A percentile compares a stretch with the other conserved stretches of the same genome.
Evolutionary conservation across 2,797 vertebrate genomes (phyloP).

Genomic region (Lates japonicus): DNA sequence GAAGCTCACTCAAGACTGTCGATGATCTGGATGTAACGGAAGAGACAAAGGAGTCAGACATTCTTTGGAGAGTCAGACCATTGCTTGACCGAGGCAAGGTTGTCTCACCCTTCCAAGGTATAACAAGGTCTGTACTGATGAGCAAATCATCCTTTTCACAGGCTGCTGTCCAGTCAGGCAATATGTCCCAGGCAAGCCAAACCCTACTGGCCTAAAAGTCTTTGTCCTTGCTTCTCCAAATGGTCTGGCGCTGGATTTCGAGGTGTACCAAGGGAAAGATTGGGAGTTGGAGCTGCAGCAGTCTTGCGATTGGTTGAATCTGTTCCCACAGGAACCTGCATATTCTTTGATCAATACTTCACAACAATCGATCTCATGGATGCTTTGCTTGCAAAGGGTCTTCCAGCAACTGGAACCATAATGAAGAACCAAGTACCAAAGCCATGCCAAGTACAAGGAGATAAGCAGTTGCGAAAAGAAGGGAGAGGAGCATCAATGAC

Average conservation of each 20-base stretch:
- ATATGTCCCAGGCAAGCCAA: slow-evolving; percentile 41
- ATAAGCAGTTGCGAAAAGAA: not conserved
- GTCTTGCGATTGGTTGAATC: not conserved
- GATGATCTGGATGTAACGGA: slow-evolving; percentile 35
- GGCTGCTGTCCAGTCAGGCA: not conserved
- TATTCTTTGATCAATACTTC: not conserved
- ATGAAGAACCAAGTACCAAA: slow-evolving; percentile 28
- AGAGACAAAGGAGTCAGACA: slow-evolving; percentile 36
- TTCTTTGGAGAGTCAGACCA: slow-evolving; percentile 48
- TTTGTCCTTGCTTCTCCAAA: slow-evolving; percentile 57
- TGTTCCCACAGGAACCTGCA: not conserved
- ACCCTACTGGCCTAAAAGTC: slow-evolving; percentile 47
- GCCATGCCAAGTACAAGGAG: not conserved
- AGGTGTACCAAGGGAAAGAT: slow-evolving; percentile 38
- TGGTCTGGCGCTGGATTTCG: slow-evolving; percentile 51
- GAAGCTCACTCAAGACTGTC: slow-evolving; percentile 40
- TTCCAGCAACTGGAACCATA: slow-evolving; percentile 15
- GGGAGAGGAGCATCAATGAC: slow-evolving; percentile 3
- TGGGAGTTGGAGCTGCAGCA: not conserved
- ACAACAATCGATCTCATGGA: not conserved
- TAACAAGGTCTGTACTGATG: not conserved
- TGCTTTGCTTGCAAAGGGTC: not conserved
- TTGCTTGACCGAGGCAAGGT: not conserved
- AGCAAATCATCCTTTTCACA: not conserved
- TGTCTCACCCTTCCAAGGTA: not conserved